Evolutionary conservation across 2,888 invertebrate species (phyloP).

Genomic region (Malacosoma neustria): DNA sequence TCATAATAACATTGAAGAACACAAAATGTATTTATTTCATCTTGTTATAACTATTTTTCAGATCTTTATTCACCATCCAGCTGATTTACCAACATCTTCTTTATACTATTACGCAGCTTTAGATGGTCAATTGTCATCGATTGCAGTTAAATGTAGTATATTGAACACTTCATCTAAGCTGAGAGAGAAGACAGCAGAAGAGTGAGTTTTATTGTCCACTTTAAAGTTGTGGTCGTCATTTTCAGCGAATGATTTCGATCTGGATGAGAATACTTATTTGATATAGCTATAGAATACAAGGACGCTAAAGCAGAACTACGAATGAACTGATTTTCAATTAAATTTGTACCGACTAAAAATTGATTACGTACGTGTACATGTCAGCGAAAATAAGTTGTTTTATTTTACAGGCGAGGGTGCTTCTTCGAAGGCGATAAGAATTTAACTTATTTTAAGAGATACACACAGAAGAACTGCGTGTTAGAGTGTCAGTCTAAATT

Average conservation of each 20-base stretch:
- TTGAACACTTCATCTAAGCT: conserved; percentile 25
- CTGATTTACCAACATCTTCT: conserved; percentile 31
- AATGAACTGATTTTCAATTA: too few relatives aligned
- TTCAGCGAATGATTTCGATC: too few relatives aligned
- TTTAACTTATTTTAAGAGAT: conserved; percentile 31
- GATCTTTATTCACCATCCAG: conserved; percentile 40
- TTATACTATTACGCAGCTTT: conserved; percentile 31
- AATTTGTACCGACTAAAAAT: too few relatives aligned
- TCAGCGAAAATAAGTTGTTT: not conserved
- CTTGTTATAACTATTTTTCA: too few relatives aligned
- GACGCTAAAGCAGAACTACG: too few relatives aligned
- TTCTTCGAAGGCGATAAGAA: conserved; percentile 29
- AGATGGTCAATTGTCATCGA: conserved; percentile 23
- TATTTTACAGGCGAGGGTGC: conserved; percentile 34
- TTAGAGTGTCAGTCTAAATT: conserved; percentile 35
- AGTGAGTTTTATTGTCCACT: too few relatives aligned
- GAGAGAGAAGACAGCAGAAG: conserved; percentile 19
- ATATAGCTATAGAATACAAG: too few relatives aligned
- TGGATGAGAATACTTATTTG: too few relatives aligned
- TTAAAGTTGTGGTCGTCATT: too few relatives aligned
- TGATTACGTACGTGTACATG: too few relatives aligned
- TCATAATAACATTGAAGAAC: too few relatives aligned
- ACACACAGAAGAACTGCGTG: conserved; percentile 35
- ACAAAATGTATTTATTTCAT: too few relatives aligned
- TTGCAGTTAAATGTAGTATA: conserved; percentile 29